Base-by-base conservation (phyloP, 2,797 vertebrate species). In the Alosa sapidissima region DNA sequence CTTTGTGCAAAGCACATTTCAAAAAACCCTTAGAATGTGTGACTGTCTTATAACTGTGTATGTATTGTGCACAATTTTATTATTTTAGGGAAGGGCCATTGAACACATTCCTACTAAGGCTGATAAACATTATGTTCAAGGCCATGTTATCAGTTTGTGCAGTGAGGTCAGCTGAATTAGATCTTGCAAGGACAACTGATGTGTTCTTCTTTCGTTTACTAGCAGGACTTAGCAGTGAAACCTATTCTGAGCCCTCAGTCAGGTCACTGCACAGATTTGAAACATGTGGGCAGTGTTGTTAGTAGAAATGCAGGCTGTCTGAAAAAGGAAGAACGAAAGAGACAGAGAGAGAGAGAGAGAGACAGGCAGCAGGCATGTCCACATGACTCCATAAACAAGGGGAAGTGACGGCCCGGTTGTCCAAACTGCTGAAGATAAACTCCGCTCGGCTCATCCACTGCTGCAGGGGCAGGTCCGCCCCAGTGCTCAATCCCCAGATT, bases 391-490 rank as follows among this genome's bases (percentile, higher is more conserved):
- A 78, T 47, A 78, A 78, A 78, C 72, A 78, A 78, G 72, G 72
- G 72, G 72, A 78, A 78, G 36, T 78, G 14, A 47, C 16, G 2
- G 72, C 9, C 14, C 36, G 16, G 36, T 78, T 78, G 72, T 78
- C 45, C 36, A 78, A 78, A 78, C 72, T 78, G 72, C 72, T 47
- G 36, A 78, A 21, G 72, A 78, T 78, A 78, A 78, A 78, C 72
- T 78, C 16, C 7, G 41, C 72, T 10, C 36, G 41, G 72, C 36
- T 78, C 41, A 16, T 78, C 36, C 41, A 36, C 72, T 47, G 72
- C 41, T 47, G 36, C 36, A 78, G 72, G 72, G 72, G 41, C 72
- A 47, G 45, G 72, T 78, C 72, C 36, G 16, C 41, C 19, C 72
- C 41, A 28, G 16, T 0, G 41, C 36, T 78, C 13, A 78, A 75